Conservation (phyloP, 2,797 vertebrate genomes). For the Aldrovandia affinis region DNA sequence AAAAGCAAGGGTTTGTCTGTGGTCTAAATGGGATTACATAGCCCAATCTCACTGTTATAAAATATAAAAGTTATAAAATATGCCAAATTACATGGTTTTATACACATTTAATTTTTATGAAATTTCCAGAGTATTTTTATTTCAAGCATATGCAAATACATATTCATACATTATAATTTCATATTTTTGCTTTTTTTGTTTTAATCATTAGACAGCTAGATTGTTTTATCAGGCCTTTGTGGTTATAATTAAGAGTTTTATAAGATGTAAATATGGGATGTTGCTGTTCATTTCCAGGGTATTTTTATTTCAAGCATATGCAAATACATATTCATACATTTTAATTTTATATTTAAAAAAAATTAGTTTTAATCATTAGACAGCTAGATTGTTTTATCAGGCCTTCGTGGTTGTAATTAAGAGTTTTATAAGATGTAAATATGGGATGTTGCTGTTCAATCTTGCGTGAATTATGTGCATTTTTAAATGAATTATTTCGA, state of each 20-base stretch:
- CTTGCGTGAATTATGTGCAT: no score
- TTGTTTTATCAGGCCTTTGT: no score
- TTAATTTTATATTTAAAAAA: not conserved
- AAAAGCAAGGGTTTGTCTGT: slow-evolving; percentile 20
- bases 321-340: not conserved
- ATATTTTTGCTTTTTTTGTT: not conserved
- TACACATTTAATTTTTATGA: not conserved
- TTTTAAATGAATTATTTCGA: no score
- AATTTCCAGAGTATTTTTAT: no score
- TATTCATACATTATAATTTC: not conserved
- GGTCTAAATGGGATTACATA: no score
- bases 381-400: not conserved
- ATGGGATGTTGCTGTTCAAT: no score
- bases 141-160: not conserved
- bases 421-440: no score
- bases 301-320: not conserved
- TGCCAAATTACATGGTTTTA: not conserved
- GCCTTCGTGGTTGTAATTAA: no score
- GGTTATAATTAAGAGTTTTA: no score
- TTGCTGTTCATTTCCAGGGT: no score
- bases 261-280: no score
- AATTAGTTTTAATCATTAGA: not conserved
- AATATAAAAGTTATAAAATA: not conserved
- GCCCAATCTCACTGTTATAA: no score
- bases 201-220: not conserved